Conservation (phyloP, 2,888 invertebrate species). For the Drosophila pseudotalamancana region DNA sequence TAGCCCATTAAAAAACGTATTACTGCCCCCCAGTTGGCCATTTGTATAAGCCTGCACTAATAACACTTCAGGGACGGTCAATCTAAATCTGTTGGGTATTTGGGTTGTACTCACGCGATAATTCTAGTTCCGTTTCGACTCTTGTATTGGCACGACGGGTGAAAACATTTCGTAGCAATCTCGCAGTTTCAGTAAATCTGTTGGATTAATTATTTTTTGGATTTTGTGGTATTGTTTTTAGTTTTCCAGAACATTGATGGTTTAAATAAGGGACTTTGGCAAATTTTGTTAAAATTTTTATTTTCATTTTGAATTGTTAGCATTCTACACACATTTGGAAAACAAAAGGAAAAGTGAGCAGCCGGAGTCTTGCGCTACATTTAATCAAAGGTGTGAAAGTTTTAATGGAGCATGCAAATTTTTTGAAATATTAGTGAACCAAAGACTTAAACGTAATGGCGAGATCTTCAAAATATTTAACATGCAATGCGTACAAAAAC, state of each 20-base stretch:
- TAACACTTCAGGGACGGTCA: constrained; percentile 23
- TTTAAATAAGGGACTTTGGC: too few species aligned
- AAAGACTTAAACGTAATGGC: constrained; percentile 10
- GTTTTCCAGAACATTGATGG: not conserved
- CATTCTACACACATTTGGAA: constrained; percentile 40
- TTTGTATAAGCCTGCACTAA: not conserved
- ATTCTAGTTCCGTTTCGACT: constrained; percentile 93
- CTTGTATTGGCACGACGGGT: constrained; percentile 90
- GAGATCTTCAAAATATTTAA: constrained; percentile 7
- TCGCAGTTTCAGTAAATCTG: constrained; percentile 98
- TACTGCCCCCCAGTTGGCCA: constrained; percentile 25
- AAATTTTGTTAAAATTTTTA: too few species aligned
- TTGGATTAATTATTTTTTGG: constrained; percentile 54
- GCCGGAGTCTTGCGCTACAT: constrained; percentile 22
- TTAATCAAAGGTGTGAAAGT: constrained; percentile 12
- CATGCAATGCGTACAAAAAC: constrained; percentile 30
- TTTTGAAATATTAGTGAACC: constrained; percentile 1
- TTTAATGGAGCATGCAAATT: constrained; percentile 25
- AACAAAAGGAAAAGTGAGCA: constrained; percentile 34
- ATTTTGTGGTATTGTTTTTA: constrained; percentile 12
- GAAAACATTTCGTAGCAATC: constrained; percentile 97
- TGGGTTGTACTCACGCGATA: constrained; percentile 93
- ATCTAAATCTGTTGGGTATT: constrained; percentile 36
- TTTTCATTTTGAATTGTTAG: constrained; percentile 78
- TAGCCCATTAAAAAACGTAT: constrained; percentile 39